Base-by-base conservation (phyloP, 2,888 invertebrate species). In the Urechis unicinctus region DNA sequence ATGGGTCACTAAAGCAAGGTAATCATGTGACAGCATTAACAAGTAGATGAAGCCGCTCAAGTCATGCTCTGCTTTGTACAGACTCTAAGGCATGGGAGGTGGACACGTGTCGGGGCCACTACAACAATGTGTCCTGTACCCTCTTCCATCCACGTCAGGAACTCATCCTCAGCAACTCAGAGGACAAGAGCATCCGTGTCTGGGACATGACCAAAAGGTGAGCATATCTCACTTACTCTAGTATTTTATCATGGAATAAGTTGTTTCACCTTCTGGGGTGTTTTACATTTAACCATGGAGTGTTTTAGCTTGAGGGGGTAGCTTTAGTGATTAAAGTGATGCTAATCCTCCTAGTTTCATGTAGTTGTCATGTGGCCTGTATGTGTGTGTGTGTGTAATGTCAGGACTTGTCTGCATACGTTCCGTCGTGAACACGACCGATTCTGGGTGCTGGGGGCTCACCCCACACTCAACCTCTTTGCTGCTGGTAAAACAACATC, bases 31-130 rank as follows among this genome's bases (percentile, higher is more conserved):
- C n/a, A n/a, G n/a, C n/a, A n/a, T n/a, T n/a, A 13, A 13, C 36
- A 36, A 9, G n/a, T n/a, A n/a, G n/a, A n/a, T 36, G 41, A 36
- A 36, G 41, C 9, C 41, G n/a, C 9, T n/a, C 41, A 13, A 13
- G 9, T 9, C 9, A 13, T n/a, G n/a, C n/a, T n/a, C 22, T 45
- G 6, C 13, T 56, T 2, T 26, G 61, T 60, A 24, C 74, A 73
- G 81, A 81, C 53, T 74, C 78, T 42, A 81, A 88, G 83, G 97
- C 96, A 0, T 97, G 96, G 96, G 97, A 98, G 77, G 92, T 98
- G 45, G 98, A 99, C 80, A 94, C 96, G 0, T 98, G 96, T 69
- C 86, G 98, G n/a, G 98, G 98, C 0, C 98, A 98, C 78, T 98
- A 97, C 82, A 95, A 97, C 82, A 99, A 99, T 78, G 97, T 98